phyloP scores from a whole-genome alignment of 2,797 vertebrate species.

The Sebastes matsubarae region DNA sequence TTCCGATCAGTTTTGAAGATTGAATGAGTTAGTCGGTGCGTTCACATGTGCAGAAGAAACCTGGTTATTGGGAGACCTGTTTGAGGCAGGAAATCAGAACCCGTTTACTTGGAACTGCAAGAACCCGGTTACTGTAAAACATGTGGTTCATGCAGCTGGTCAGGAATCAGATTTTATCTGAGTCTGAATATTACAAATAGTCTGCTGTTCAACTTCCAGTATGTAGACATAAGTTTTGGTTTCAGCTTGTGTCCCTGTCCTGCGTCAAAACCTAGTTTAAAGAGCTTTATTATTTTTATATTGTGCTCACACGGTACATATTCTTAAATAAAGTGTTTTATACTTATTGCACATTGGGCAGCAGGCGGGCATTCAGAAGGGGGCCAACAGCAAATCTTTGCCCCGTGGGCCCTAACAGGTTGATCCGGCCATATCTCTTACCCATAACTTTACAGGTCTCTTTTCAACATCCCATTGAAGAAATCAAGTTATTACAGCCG shows the following conservation, averaged over 20 bases:
- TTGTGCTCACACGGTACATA: neutral
- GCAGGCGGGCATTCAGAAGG: too few relatives aligned
- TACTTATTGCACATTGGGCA: too few relatives aligned
- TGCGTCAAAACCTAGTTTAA: neutral
- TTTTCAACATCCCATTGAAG: neutral
- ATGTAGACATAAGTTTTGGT: neutral
- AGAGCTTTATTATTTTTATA: neutral
- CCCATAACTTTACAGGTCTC: neutral
- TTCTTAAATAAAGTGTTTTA: too few relatives aligned
- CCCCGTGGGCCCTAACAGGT: neutral
- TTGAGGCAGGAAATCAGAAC: neutral
- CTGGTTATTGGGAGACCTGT: neutral
- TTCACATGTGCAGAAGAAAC: neutral
- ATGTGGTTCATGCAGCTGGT: neutral
- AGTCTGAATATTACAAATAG: neutral
- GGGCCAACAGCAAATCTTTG: neutral
- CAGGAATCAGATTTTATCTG: neutral
- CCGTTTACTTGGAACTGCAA: neutral
- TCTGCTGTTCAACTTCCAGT: neutral
- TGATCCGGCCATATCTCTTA: neutral
- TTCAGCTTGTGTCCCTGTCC: neutral
- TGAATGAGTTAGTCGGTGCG: fast-evolving
- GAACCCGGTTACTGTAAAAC: neutral
- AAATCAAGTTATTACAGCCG: neutral
- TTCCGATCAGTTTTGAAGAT: neutral